Evolutionary conservation across 2,113 vertebrate genomes (phyloP).

Genomic region (Myocastor coypus): DNA sequence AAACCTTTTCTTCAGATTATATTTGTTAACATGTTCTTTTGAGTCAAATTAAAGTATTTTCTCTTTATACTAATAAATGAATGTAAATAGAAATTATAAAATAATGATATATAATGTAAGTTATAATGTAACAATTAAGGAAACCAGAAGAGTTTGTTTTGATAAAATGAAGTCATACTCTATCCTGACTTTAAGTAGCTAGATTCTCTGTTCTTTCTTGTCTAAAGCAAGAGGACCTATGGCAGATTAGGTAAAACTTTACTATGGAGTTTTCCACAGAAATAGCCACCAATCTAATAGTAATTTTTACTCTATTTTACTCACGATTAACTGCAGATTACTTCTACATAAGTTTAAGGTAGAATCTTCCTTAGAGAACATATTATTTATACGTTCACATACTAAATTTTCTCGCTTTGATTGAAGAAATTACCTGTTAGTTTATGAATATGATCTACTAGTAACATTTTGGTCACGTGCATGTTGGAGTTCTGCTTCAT

Average conservation of each 20-base stretch:
- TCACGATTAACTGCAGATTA: not conserved
- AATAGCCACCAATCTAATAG: not conserved
- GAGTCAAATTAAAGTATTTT: not conserved
- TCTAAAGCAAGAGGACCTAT: not conserved
- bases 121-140: constrained; percentile 35
- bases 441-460: not conserved
- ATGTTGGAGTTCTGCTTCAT: not conserved
- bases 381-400: not conserved
- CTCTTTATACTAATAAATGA: not conserved
- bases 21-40: not conserved
- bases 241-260: not conserved
- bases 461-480: not conserved
- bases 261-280: not conserved
- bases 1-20: not conserved
- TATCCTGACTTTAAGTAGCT: not conserved
- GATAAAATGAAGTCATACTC: not conserved
- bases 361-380: not conserved
- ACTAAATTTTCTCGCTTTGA: not conserved
- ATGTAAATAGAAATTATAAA: not conserved
- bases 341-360: not conserved
- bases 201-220: not conserved
- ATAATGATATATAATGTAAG: not conserved
- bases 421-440: not conserved
- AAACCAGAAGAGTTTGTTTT: not conserved
- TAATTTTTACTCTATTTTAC: not conserved